These are phyloP conservation scores for Clostera curtula DNA, from an alignment of 2,888 invertebrate species.

Conservation along the genomic window DNA sequence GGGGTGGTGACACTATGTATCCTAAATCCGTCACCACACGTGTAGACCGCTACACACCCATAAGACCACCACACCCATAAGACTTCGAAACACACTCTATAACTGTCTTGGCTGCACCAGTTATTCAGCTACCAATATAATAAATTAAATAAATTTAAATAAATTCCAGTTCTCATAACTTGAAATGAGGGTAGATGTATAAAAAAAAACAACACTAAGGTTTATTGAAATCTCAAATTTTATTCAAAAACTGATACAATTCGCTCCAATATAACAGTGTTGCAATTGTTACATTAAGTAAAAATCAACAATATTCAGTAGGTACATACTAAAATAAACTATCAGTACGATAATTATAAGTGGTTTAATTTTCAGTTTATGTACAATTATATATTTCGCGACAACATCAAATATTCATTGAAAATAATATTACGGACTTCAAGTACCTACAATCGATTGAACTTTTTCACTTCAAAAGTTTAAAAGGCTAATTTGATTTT, in stretches of 20 bases:
- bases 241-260: constrained; percentile 32
- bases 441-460: no score
- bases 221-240: constrained; percentile 10
- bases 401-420: constrained; percentile 22
- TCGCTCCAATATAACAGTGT: constrained; percentile 38
- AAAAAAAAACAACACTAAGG: constrained; percentile 4
- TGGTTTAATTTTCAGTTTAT: no score
- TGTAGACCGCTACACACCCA: no score
- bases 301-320: constrained; percentile 31
- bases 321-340: constrained; percentile 22
- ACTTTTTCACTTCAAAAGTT: no score
- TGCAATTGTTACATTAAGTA: constrained; percentile 40
- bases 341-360: constrained; percentile 24
- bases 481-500: no score
- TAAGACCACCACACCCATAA: no score
- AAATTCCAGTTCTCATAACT: constrained; percentile 2
- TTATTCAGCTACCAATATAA: no score
- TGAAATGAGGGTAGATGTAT: neutral
- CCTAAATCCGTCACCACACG: no score
- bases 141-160: no score
- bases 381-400: constrained; percentile 17
- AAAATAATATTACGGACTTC: constrained; percentile 6
- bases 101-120: no score
- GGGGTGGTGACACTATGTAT: no score
- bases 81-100: no score